phyloP scores from a whole-genome alignment of 1,140 invertebrate genomes.

The Ceratitis capitata region DNA sequence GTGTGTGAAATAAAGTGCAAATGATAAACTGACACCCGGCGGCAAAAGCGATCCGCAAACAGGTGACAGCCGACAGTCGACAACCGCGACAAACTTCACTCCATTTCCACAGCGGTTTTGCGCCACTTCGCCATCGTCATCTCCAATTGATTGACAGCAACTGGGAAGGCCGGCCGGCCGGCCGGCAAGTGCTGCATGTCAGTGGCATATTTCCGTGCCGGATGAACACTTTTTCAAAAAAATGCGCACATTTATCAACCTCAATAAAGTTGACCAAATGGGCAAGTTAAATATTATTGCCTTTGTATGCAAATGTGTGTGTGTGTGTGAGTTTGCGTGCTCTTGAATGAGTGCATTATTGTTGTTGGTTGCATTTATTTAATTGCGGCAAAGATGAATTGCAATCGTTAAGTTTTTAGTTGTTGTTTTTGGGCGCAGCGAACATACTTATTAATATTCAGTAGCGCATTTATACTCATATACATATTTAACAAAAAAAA shows the following conservation, averaged over 20 bases:
- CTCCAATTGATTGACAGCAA: neutral
- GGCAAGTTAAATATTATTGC: neutral
- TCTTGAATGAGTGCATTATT: neutral
- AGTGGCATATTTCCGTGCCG: conserved; percentile 24
- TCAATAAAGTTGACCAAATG: neutral
- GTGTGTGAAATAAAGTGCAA: neutral
- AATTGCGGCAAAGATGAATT: conserved; percentile 27
- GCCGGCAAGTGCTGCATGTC: conserved; percentile 28
- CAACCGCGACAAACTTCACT: neutral
- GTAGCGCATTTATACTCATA: too few relatives aligned
- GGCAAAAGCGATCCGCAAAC: neutral
- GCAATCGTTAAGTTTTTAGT: conserved; percentile 1
- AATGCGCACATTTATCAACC: neutral
- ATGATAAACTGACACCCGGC: neutral
- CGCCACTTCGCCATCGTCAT: neutral
- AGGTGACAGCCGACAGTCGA: neutral
- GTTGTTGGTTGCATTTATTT: neutral
- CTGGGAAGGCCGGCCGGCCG: too few relatives aligned
- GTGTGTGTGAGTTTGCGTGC: neutral
- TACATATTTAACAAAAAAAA: neutral
- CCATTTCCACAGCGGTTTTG: neutral
- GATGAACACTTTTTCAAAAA: neutral
- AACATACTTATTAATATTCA: too few relatives aligned
- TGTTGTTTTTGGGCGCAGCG: neutral
- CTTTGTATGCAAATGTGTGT: neutral